A percentile compares a stretch with the other conserved stretches of the same genome.
Evolutionary conservation across 2,113 vertebrate species (phyloP).

Genomic region (Notiomystis cincta): DNA sequence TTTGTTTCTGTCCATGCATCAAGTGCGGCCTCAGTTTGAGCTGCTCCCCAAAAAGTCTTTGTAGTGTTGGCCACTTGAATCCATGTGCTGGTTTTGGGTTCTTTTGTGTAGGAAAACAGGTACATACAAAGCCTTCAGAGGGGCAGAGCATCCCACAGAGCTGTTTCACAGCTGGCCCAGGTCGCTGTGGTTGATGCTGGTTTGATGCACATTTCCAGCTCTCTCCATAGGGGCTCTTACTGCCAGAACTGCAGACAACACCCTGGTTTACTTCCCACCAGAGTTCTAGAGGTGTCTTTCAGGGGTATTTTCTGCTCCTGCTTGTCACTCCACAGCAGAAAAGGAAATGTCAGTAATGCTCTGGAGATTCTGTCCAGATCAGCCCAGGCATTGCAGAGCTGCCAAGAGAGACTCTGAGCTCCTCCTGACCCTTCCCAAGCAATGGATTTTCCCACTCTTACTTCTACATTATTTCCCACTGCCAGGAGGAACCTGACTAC

Average conservation of each 20-base stretch:
- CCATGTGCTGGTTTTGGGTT: rapidly evolving
- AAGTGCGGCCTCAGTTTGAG: not conserved
- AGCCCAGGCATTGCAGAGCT: not conserved
- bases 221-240: not conserved
- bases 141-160: not conserved
- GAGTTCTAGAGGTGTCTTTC: not conserved
- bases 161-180: not conserved
- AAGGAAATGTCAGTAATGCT: not conserved
- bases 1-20: not conserved
- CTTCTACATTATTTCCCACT: not conserved
- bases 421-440: not conserved
- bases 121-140: not conserved
- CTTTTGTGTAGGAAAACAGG: not conserved
- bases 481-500: not conserved
- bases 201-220: not conserved
- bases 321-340: not conserved
- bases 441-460: not conserved
- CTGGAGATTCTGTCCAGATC: not conserved
- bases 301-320: not conserved
- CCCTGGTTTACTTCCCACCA: not conserved
- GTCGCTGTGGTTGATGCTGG: not conserved
- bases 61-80: not conserved
- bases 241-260: not conserved
- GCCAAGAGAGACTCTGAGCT: not conserved
- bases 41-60: not conserved